Percentiles rank a stretch among this genome's conserved stretches.
Evolutionary conservation across 2,888 invertebrate genomes (phyloP).

Genomic region (Ophraella communa): DNA sequence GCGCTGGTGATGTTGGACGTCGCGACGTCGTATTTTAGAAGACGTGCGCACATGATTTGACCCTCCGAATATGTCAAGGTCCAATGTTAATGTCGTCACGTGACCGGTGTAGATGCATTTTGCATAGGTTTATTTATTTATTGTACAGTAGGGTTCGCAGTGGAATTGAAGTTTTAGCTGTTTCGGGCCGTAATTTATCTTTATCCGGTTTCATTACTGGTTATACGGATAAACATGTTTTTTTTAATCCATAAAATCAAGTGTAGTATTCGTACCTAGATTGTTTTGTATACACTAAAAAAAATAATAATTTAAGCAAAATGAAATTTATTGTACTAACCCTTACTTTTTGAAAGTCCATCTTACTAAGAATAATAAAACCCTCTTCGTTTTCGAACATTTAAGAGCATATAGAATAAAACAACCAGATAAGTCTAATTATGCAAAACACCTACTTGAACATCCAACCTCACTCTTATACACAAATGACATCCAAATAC

Average conservation of each 20-base stretch:
- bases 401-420: no score
- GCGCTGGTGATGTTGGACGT: conserved; percentile 48
- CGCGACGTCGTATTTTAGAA: conserved; percentile 58
- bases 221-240: not conserved
- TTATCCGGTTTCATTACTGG: conserved; percentile 17
- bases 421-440: no score
- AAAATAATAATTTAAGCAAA: no score
- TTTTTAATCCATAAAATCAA: not conserved
- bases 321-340: no score
- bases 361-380: no score
- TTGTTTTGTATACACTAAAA: no score
- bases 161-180: conserved; percentile 9
- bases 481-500: no score
- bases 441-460: no score
- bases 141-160: not conserved
- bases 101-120: conserved; percentile 51
- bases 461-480: no score
- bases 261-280: no score
- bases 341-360: no score
- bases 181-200: not conserved
- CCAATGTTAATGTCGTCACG: conserved; percentile 53
- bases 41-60: conserved; percentile 59
- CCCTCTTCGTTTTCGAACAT: no score
- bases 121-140: conserved; percentile 44
- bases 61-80: conserved; percentile 56